A percentile compares a stretch with the other conserved stretches of the same genome.
These are phyloP conservation scores for Luscinia megarhynchos DNA, from an alignment of 2,797 vertebrate species.

Conservation along the genomic window DNA sequence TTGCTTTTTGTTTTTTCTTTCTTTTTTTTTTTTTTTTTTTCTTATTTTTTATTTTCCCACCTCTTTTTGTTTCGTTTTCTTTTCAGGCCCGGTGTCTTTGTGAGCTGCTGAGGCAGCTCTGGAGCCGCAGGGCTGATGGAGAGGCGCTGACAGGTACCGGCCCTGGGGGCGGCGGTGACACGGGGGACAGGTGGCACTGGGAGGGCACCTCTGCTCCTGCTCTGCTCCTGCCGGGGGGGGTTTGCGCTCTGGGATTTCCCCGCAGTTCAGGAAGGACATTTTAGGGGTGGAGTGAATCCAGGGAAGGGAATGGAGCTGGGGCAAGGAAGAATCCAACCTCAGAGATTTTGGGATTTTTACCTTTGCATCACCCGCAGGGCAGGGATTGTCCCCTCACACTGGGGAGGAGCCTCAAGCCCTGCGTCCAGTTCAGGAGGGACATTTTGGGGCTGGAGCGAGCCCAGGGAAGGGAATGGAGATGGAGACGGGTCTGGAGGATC, in stretches of 20 bases:
- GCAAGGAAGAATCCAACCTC: no score
- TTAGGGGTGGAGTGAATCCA: neutral
- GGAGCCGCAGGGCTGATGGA: slow-evolving; percentile 37
- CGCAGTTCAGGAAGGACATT: neutral
- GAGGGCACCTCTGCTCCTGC: neutral
- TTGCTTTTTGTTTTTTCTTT: no score
- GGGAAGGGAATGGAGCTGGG: neutral
- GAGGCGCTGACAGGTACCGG: neutral
- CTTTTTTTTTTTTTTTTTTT: no score
- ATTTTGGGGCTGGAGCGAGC: neutral
- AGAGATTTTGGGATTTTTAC: no score
- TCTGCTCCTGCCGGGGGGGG: no score
- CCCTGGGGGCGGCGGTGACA: neutral
- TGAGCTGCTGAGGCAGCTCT: neutral
- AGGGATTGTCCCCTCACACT: no score
- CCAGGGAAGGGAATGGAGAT: neutral
- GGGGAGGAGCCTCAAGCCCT: no score
- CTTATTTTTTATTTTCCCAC: no score
- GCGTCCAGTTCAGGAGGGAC: no score
- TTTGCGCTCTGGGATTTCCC: neutral
- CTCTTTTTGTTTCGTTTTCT: slow-evolving; percentile 1
- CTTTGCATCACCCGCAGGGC: no score
- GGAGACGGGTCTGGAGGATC: neutral
- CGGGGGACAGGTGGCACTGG: neutral
- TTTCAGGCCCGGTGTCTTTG: neutral